These are phyloP conservation scores for Porites evermanni DNA, from an alignment of 92 coral and sea anemone species.

Conservation along the genomic window DNA sequence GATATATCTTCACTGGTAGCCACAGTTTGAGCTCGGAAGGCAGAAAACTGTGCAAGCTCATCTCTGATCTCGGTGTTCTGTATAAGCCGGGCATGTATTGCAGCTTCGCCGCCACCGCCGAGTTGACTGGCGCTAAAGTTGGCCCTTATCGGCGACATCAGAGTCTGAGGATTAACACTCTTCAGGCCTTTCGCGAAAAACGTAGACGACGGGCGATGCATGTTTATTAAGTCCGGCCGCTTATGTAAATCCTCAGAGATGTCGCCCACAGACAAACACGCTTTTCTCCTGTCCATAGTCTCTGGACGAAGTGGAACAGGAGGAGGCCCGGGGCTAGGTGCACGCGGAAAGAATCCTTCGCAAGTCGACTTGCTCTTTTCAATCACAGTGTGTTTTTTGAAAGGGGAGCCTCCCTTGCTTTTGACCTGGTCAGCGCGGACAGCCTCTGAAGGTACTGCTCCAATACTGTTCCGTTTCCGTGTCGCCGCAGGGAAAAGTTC, in stretches of 20 bases:
- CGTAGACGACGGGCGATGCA: constrained; percentile 20
- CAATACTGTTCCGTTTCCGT: constrained; percentile 63
- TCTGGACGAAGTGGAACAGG: constrained; percentile 66
- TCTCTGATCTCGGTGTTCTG: constrained; percentile 46
- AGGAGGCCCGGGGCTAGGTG: constrained; percentile 49
- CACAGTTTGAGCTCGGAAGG: neutral
- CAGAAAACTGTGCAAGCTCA: constrained; percentile 11
- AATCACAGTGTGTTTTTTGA: constrained; percentile 26
- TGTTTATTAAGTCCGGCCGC: constrained; percentile 41
- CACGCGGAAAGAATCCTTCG: neutral
- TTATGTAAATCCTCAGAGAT: constrained; percentile 56
- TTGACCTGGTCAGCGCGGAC: neutral
- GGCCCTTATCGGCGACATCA: constrained; percentile 5
- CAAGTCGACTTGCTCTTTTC: constrained; percentile 37
- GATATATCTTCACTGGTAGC: neutral
- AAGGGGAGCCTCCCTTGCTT: constrained; percentile 2
- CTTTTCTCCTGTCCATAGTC: constrained; percentile 33
- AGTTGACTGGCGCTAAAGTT: constrained; percentile 16
- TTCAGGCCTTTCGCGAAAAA: constrained; percentile 67
- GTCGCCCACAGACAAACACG: constrained; percentile 62
- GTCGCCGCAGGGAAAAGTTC: constrained; percentile 50
- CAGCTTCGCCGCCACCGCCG: constrained; percentile 48
- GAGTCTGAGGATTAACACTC: constrained; percentile 34
- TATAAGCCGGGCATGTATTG: constrained; percentile 45
- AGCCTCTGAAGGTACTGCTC: constrained; percentile 31